Conservation (phyloP, 2,113 vertebrate species). For the Picathartes gymnocephalus region DNA sequence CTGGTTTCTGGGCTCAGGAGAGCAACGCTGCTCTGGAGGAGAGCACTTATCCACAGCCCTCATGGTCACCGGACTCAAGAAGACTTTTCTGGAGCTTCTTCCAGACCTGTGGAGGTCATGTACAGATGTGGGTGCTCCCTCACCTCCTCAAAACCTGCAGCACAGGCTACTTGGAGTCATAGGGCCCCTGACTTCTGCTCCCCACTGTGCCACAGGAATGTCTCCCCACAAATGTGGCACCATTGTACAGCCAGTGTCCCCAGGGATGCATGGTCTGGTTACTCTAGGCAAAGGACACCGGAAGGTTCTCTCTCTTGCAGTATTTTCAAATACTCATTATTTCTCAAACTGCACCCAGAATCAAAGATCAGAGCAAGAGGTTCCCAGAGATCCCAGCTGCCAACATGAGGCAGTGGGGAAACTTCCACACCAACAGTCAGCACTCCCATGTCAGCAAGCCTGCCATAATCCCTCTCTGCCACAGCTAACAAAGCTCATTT, state of each 20-base stretch:
- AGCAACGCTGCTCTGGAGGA: background rate
- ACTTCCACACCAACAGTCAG: background rate
- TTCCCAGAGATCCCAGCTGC: background rate
- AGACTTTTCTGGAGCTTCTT: background rate
- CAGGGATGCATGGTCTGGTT: fast-evolving
- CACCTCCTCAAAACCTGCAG: background rate
- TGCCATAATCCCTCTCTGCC: background rate
- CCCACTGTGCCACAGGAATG: background rate
- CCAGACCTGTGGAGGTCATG: background rate
- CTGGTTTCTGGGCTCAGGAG: background rate
- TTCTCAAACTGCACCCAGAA: background rate
- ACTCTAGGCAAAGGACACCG: background rate
- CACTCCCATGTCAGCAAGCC: background rate
- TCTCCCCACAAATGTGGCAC: background rate
- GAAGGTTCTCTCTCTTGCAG: background rate
- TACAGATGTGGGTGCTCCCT: background rate
- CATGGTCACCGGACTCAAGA: background rate
- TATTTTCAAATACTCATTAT: background rate
- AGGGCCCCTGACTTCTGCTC: background rate
- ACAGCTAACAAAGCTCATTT: background rate
- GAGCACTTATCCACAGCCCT: background rate
- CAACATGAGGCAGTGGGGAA: background rate
- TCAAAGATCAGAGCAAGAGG: background rate
- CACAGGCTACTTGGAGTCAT: background rate
- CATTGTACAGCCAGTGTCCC: background rate